Percentiles rank a stretch among this genome's conserved stretches.
Conservation (phyloP, 2,888 invertebrate genomes). For the Tiliacea citrago region DNA sequence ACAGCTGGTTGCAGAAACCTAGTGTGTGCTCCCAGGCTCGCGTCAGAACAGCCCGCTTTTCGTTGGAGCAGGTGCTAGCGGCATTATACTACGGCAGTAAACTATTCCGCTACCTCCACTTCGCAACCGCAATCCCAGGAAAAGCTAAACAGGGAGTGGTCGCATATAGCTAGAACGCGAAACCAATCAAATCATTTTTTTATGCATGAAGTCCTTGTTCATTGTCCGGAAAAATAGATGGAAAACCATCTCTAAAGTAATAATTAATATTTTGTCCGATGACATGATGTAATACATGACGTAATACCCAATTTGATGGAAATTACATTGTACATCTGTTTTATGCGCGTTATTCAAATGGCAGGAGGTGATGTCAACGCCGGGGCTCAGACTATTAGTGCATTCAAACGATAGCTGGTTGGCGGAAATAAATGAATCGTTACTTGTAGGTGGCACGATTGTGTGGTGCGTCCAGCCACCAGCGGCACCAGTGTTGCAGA, state of each 20-base stretch:
- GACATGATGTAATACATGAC: background rate
- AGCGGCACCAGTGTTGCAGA: constrained; percentile 30
- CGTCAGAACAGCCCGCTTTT: background rate
- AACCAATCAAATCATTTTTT: background rate
- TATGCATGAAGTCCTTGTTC: background rate
- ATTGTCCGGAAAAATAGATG: background rate
- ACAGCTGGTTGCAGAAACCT: background rate
- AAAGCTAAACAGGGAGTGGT: background rate
- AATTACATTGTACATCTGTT: background rate
- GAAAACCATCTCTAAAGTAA: constrained; percentile 9
- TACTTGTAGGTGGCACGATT: constrained; percentile 8
- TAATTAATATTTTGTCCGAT: constrained; percentile 2
- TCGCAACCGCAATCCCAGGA: background rate
- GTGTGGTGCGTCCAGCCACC: constrained; percentile 24
- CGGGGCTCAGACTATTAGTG: background rate
- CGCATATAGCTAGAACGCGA: background rate
- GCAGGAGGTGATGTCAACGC: background rate
- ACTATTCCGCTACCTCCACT: background rate
- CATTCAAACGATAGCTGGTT: constrained; percentile 8
- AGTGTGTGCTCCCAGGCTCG: background rate
- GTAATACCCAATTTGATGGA: constrained; percentile 11
- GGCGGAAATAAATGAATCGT: constrained; percentile 25
- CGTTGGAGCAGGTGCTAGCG: background rate
- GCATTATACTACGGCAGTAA: background rate
- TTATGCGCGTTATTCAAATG: background rate